A percentile compares a stretch with the other conserved stretches of the same genome.
Evolutionary conservation across 2,113 vertebrate genomes (phyloP).

Genomic region (Nothoprocta pentlandii): DNA sequence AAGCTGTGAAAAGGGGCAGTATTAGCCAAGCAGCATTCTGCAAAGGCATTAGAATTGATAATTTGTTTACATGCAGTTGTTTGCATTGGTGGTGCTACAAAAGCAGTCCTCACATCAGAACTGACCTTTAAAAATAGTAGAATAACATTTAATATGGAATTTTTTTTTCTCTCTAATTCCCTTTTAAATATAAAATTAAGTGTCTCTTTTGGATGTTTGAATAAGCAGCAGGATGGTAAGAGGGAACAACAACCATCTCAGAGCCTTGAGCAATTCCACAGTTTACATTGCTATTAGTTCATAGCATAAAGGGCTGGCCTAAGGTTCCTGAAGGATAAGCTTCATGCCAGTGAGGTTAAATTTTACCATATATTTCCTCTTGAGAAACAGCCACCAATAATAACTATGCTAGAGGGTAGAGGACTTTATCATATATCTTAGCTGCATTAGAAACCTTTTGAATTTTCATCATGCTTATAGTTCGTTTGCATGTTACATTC

Average conservation of each 20-base stretch:
- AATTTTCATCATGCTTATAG: conserved; percentile 36
- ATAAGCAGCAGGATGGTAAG: neutral
- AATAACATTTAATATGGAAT: neutral
- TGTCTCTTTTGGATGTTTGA: neutral
- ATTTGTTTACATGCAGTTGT: neutral
- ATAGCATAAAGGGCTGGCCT: neutral
- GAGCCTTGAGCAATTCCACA: neutral
- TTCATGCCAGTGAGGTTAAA: neutral
- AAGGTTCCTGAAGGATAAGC: neutral
- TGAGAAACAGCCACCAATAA: conserved; percentile 4
- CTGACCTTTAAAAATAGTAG: neutral
- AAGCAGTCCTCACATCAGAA: neutral
- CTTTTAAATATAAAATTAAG: neutral
- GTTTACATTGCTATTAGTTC: neutral
- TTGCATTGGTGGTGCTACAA: neutral
- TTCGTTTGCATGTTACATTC: neutral
- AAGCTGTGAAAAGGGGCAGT: neutral
- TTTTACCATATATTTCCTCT: conserved; percentile 1
- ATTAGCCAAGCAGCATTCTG: neutral
- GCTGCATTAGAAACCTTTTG: neutral
- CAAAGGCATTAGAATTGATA: neutral
- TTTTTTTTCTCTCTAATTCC: neutral
- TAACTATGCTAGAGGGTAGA: neutral
- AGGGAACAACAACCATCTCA: neutral
- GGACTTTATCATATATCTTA: neutral